These are phyloP conservation scores for Zygaena filipendulae DNA, from an alignment of 2,888 invertebrate species.

Conservation along the genomic window DNA sequence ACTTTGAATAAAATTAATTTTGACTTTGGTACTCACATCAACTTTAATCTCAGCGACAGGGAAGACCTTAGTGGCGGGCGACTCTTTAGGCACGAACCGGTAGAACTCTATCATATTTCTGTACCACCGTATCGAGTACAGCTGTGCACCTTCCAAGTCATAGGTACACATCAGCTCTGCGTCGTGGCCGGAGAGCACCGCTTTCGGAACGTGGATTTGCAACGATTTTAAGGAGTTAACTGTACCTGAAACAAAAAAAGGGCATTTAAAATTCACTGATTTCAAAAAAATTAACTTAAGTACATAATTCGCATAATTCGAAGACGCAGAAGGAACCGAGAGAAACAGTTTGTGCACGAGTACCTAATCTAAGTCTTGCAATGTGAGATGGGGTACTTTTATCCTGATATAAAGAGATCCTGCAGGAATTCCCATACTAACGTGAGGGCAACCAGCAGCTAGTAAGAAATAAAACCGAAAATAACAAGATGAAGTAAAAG, in stretches of 20 bases:
- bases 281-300: conserved; percentile 4
- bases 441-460: no score
- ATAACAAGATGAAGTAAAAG: no score
- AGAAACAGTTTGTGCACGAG: no score
- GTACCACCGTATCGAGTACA: conserved; percentile 84
- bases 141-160: conserved; percentile 70
- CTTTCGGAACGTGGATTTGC: conserved; percentile 64
- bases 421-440: no score
- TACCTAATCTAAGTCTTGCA: no score
- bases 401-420: no score
- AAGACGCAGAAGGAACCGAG: no score
- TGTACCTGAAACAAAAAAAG: conserved; percentile 39
- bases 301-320: conserved; percentile 9
- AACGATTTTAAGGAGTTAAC: conserved; percentile 50
- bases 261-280: no score
- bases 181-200: conserved; percentile 59
- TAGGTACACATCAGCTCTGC: conserved; percentile 66
- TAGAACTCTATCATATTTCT: conserved; percentile 80
- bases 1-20: not conserved
- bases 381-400: no score
- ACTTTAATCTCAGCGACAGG: conserved; percentile 76
- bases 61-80: conserved; percentile 77
- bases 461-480: no score
- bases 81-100: conserved; percentile 78
- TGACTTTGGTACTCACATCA: conserved; percentile 70